phyloP scores from a whole-genome alignment of 2,797 vertebrate genomes.

The Thamnophis elegans region DNA sequence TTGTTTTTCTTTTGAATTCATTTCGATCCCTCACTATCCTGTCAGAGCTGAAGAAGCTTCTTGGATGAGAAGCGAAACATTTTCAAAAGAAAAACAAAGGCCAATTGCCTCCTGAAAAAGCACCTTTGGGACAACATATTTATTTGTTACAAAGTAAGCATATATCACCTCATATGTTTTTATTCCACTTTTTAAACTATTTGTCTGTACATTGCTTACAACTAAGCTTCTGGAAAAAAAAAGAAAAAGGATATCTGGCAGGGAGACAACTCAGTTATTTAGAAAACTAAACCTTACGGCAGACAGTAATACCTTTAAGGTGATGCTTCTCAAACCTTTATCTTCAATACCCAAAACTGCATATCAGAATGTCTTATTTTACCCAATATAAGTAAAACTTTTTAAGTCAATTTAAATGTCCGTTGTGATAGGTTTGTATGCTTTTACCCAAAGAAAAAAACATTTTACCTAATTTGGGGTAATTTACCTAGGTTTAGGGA shows the following conservation, averaged over 20 bases:
- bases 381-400: background rate
- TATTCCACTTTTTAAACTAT: background rate
- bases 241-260: background rate
- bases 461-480: background rate
- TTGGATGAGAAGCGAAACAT: too few relatives aligned
- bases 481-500: background rate
- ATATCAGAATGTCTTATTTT: background rate
- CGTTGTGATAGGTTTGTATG: background rate
- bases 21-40: too few relatives aligned
- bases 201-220: background rate
- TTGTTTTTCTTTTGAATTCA: too few relatives aligned
- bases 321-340: background rate
- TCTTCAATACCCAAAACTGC: background rate
- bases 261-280: background rate
- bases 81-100: too few relatives aligned
- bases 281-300: background rate
- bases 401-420: background rate
- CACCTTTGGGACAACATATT: background rate
- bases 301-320: background rate
- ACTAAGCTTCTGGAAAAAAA: background rate
- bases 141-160: background rate
- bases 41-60: too few relatives aligned
- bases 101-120: too few relatives aligned
- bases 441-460: background rate
- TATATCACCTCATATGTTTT: background rate